Evolutionary conservation across 2,113 vertebrate genomes (phyloP), one percentile per base, ranked within the genome.

Genomic region (Phodopus roborovskii): DNA sequence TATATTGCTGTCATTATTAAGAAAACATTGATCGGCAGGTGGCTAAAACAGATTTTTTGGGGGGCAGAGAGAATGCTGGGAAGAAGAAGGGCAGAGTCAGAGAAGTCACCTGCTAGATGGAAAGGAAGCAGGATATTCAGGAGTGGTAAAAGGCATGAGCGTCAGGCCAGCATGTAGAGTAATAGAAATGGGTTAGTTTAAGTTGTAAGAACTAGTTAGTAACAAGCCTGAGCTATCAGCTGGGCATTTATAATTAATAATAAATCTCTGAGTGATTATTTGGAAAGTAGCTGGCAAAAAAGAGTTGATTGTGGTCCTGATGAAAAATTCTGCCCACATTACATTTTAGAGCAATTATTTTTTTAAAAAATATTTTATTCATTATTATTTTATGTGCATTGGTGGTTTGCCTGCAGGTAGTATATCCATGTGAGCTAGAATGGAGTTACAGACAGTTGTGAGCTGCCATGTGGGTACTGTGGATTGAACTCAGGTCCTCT

Each of bases 301-400:
- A 73, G n/a, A 73, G 70, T n/a, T 73, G 36, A 73, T 39, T 39
- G 19, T 39, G 36, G 70, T 73, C 9, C 70, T 73, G 70, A 39
- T 4, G 6, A 73, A 73, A 73, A 73, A 22, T 36, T 39, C n/a
- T 9, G 8, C n/a, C n/a, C 20, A 73, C 8, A 73, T 75, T 33
- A 19, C 86, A 84, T 96, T 91, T 95, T 95, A 87, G 98, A 97
- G 94, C 33, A 92, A 22, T 8, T n/a, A n/a, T n/a, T n/a, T 0
- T 94, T 86, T 96, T 97, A 89, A 89, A 84, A 97, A 97, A 88
- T 24, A 56, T 42, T 45, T 45, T 45, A 45, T 45, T 45, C 6
- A 45, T 45, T 45, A 45, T 45, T 45, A 45, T 45, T 45, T 45
- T 45, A 45, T 45, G 6, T 45, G 45, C 45, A 6, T 45, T 45